Base-by-base conservation (phyloP, 2,797 vertebrate species). In the Mergus octosetaceus region DNA sequence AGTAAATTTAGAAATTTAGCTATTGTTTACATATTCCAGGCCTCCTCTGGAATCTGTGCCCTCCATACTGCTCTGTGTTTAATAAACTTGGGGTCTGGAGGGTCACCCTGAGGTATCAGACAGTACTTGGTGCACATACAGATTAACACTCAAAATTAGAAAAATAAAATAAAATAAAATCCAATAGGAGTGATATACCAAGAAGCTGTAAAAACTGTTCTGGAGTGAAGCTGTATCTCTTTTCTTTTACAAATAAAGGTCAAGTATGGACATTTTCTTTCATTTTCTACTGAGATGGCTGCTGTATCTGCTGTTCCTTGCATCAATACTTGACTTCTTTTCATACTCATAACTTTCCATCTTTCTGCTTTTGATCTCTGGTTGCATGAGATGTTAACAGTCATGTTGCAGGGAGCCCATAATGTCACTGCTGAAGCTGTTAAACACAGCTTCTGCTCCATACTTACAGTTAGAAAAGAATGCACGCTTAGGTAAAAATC, bases 221-320 rank as follows among this genome's bases (percentile, higher is more conserved):
- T 41, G 43, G 8, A 79, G 11, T 45, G 36, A 66, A 53, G 32
- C 27, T 72, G 0, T 65, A 9, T 66, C 47, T 61, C 47, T 69
- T 34, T 43, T 80, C 9, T 57, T 13, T 75, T 77, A 25, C 11
- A 65, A 53, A 66, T 70, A 68, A 82, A 77, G 15, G n/a, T 54
- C 13, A 20, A 58, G 2, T 30, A 30, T 4, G 21, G 45, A 36
- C 28, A 70, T 77, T 91, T 74, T 6, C 13, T 85, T 87, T 90
- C 72, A 39, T 25, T 77, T 87, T 94, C 54, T 91, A 22, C n/a
- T 56, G 61, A 77, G 39, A 28, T 8, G 2, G 30, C 68, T 88
- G 22, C 53, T 92, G 68, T 72, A 80, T 51, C 92, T 88, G 62
- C 22, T n/a, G 20, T 78, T 86, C 22, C 30, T 85, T 56, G 49